These are phyloP conservation scores for Erynnis tages DNA, from an alignment of 2,888 invertebrate genomes.

Conservation along the genomic window DNA sequence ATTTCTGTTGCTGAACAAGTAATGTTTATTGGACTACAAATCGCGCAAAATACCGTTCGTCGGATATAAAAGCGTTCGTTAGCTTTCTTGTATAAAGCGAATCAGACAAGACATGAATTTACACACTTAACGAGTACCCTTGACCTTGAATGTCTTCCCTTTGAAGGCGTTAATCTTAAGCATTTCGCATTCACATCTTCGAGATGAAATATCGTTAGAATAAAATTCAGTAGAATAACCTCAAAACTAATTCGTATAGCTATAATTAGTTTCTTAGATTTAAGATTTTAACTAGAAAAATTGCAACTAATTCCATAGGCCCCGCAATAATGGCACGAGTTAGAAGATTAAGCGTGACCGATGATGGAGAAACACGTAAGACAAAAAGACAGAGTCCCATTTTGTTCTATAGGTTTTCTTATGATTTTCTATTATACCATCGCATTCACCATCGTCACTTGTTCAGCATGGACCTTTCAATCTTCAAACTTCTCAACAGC, in stretches of 20 bases:
- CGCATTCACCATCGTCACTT: slow-evolving; percentile 29
- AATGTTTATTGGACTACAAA: slow-evolving; percentile 13
- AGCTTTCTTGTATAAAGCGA: slow-evolving; percentile 29
- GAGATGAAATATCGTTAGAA: not conserved
- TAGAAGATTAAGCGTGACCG: slow-evolving; percentile 85
- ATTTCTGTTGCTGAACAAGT: slow-evolving; percentile 11
- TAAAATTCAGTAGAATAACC: no score
- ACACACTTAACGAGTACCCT: slow-evolving; percentile 5
- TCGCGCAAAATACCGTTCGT: slow-evolving; percentile 8
- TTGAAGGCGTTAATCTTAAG: not conserved
- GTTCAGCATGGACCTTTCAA: slow-evolving; percentile 28
- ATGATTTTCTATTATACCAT: slow-evolving; percentile 30
- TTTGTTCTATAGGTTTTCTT: slow-evolving; percentile 34
- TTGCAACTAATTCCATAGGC: slow-evolving; percentile 52
- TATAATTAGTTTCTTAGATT: not conserved
- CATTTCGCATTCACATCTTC: not conserved
- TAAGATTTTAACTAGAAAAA: slow-evolving; percentile 20
- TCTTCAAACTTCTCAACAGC: slow-evolving; percentile 23
- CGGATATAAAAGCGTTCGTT: slow-evolving; percentile 35
- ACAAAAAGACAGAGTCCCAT: slow-evolving; percentile 39
- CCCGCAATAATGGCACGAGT: slow-evolving; percentile 79
- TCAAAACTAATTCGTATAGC: not conserved
- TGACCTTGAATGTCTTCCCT: slow-evolving; percentile 10
- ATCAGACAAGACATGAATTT: slow-evolving; percentile 10
- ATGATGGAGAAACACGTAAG: slow-evolving; percentile 89